Conservation (phyloP, 2,113 vertebrate species). For the Solea solea region DNA sequence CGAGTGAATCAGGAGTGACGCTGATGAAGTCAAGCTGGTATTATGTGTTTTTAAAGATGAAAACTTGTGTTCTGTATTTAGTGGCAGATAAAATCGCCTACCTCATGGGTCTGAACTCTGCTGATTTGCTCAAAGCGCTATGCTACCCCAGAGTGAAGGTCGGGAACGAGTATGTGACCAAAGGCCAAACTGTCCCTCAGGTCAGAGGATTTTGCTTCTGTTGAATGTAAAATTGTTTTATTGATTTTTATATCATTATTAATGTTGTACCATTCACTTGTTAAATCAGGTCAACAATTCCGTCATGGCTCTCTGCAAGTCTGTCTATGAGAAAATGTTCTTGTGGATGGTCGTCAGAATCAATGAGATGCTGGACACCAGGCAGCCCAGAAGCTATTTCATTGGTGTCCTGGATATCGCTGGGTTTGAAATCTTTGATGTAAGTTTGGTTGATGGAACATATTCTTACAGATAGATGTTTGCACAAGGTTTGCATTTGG, state of each 20-base stretch:
- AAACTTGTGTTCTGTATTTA: conserved; percentile 32
- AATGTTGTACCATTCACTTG: background rate
- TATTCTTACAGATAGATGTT: too few species aligned
- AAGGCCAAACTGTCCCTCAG: conserved; percentile 84
- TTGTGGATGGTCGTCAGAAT: conserved; percentile 82
- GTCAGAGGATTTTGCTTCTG: conserved; percentile 10
- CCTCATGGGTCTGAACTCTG: conserved; percentile 83
- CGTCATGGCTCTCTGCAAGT: conserved; percentile 77
- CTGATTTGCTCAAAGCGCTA: conserved; percentile 80
- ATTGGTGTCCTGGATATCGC: conserved; percentile 85
- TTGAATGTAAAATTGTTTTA: background rate
- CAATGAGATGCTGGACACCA: conserved; percentile 82
- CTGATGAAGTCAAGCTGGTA: background rate
- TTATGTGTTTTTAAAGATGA: background rate
- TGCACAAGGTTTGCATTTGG: background rate
- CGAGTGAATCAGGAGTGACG: background rate
- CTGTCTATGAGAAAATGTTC: conserved; percentile 86
- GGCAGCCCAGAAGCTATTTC: conserved; percentile 76
- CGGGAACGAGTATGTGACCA: conserved; percentile 82
- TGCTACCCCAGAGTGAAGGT: conserved; percentile 84
- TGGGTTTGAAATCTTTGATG: conserved; percentile 84
- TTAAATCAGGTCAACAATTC: conserved; percentile 68
- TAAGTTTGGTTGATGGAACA: background rate
- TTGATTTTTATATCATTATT: background rate
- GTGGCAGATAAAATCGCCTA: conserved; percentile 83